Percentiles rank a stretch among this genome's conserved stretches.
Evolutionary conservation across 2,888 invertebrate species (phyloP).

Genomic region (Deilephila porcellus): DNA sequence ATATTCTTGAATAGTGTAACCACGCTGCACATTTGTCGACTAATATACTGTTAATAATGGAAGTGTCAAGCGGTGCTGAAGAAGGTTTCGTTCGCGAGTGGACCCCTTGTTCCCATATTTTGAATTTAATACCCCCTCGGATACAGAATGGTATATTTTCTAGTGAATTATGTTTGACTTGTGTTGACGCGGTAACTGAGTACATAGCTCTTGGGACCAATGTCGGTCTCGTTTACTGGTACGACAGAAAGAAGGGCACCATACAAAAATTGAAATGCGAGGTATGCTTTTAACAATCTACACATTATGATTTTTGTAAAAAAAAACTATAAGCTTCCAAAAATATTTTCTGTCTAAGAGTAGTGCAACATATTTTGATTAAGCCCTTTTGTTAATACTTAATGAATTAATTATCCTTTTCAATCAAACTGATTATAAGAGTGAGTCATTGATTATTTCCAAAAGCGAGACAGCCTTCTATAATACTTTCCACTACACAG

Average conservation of each 20-base stretch:
- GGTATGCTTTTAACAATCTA: conserved; percentile 79
- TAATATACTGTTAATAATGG: conserved; percentile 57
- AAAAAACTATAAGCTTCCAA: neutral
- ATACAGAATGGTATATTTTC: conserved; percentile 91
- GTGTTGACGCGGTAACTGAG: conserved; percentile 92
- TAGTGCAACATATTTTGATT: neutral
- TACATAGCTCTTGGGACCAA: conserved; percentile 94
- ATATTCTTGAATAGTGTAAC: conserved; percentile 33
- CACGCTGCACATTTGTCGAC: conserved; percentile 26
- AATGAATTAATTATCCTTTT: neutral
- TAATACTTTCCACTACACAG: neutral
- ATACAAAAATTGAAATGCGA: conserved; percentile 92
- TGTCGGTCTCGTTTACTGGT: conserved; percentile 94
- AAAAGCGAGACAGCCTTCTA: neutral
- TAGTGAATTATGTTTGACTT: conserved; percentile 90
- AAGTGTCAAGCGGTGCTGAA: conserved; percentile 74
- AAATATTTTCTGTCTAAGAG: neutral
- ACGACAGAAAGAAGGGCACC: conserved; percentile 90
- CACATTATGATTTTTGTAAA: conserved; percentile 7
- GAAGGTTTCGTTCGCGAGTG: conserved; percentile 89
- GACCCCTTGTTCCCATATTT: conserved; percentile 90
- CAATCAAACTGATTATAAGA: neutral
- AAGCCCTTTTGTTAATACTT: neutral
- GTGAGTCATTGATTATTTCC: neutral
- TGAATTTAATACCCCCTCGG: conserved; percentile 90